phyloP scores from a whole-genome alignment of 2,888 invertebrate genomes.

The Macroteleia sp. region DNA sequence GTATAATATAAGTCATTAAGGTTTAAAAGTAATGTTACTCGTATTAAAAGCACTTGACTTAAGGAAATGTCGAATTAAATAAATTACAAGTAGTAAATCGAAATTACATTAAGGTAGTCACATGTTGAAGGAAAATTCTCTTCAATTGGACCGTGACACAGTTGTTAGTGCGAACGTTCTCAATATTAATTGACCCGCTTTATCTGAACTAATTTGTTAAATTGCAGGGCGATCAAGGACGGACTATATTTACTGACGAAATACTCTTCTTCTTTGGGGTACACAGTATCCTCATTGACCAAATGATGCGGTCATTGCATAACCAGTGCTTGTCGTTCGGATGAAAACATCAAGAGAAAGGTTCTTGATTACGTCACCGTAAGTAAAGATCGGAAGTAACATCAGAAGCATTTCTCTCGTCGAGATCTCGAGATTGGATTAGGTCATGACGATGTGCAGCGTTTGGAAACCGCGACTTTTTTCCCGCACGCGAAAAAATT shows the following conservation, averaged over 20 bases:
- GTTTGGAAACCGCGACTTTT: conserved; percentile 16
- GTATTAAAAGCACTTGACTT: too few relatives aligned
- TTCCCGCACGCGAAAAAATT: conserved; percentile 1
- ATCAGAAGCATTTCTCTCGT: conserved; percentile 71
- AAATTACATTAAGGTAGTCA: too few relatives aligned
- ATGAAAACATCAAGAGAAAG: conserved; percentile 73
- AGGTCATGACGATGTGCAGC: conserved; percentile 70
- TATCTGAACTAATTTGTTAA: conserved; percentile 17
- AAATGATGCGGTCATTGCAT: conserved; percentile 67
- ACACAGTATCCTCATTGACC: conserved; percentile 41
- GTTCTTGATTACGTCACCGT: conserved; percentile 76
- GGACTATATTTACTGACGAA: conserved; percentile 26
- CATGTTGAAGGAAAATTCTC: too few relatives aligned
- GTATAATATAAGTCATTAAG: too few relatives aligned
- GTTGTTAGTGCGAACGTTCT: background rate
- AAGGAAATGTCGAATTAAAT: too few relatives aligned
- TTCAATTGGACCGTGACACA: conserved; percentile 17
- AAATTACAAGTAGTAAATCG: too few relatives aligned
- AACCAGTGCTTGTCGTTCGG: conserved; percentile 60
- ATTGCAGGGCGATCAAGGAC: conserved; percentile 63
- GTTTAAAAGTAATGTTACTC: too few relatives aligned
- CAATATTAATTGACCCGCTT: conserved; percentile 33
- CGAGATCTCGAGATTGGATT: conserved; percentile 68
- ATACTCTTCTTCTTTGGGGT: background rate
- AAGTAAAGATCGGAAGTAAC: conserved; percentile 73